These are phyloP conservation scores for Xenus cinereus DNA, from an alignment of 2,113 vertebrate species.

Conservation along the genomic window DNA sequence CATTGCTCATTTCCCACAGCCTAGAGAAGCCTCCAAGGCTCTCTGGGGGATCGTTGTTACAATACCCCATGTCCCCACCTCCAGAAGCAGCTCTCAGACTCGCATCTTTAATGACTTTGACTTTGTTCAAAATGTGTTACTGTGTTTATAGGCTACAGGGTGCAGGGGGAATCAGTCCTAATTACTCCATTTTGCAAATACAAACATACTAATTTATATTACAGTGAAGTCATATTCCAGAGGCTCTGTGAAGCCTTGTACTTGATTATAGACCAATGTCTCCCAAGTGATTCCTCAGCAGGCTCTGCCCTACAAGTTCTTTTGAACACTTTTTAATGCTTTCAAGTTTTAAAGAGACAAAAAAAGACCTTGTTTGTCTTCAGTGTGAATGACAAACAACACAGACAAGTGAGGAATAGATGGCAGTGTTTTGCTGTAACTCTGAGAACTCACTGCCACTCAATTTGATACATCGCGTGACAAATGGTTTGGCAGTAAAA, in stretches of 20 bases:
- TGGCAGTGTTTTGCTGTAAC: background rate
- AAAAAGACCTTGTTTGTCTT: background rate
- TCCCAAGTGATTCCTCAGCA: rapidly evolving
- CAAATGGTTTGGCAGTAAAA: background rate
- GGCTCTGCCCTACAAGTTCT: background rate
- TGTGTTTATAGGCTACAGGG: background rate
- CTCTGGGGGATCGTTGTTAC: background rate
- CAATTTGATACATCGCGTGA: background rate
- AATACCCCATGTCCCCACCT: background rate
- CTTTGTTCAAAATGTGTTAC: background rate
- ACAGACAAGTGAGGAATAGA: background rate
- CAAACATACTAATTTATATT: background rate
- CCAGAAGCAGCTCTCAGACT: background rate
- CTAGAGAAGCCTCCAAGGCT: background rate
- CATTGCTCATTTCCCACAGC: background rate
- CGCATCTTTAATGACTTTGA: background rate
- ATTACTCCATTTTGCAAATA: background rate
- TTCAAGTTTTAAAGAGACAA: background rate
- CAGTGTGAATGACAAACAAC: background rate
- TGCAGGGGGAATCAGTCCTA: background rate
- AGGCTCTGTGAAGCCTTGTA: background rate
- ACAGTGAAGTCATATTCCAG: background rate
- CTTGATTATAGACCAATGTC: background rate
- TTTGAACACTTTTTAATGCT: background rate
- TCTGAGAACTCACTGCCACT: background rate